A percentile compares a stretch with the other conserved stretches of the same genome.
Evolutionary conservation across 2,113 vertebrate genomes (phyloP).

Genomic region (Thryonomys swinderianus): DNA sequence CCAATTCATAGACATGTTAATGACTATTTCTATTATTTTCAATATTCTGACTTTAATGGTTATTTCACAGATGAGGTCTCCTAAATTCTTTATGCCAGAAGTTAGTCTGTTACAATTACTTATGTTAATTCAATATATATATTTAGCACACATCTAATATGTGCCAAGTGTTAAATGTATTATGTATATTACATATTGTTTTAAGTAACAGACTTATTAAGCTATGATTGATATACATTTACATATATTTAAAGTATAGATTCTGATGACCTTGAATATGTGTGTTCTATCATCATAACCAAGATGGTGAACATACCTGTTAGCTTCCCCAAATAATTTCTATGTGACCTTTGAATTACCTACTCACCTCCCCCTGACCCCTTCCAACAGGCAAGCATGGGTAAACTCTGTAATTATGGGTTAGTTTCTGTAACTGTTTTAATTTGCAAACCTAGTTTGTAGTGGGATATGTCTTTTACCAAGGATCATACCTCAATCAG

Average conservation of each 20-base stretch:
- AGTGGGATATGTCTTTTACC: constrained; percentile 14
- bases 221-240: background rate
- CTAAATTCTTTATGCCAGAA: background rate
- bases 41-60: background rate
- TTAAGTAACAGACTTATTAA: constrained; percentile 48
- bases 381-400: background rate
- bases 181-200: background rate
- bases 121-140: constrained; percentile 7
- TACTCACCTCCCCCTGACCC: background rate
- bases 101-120: background rate
- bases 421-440: constrained; percentile 48
- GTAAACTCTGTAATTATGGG: constrained; percentile 37
- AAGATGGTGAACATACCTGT: background rate
- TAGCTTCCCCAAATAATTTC: background rate
- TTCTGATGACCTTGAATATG: background rate
- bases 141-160: background rate
- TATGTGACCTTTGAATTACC: background rate
- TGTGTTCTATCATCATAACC: background rate
- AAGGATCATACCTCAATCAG: background rate
- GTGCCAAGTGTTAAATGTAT: background rate
- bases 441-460: constrained; percentile 31
- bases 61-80: background rate
- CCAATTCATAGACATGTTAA: background rate
- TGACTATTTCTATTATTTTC: background rate
- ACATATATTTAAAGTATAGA: background rate